Conservation (phyloP, 53 echinoderm and acorn worm genomes). For the Echinarachnius parma region DNA sequence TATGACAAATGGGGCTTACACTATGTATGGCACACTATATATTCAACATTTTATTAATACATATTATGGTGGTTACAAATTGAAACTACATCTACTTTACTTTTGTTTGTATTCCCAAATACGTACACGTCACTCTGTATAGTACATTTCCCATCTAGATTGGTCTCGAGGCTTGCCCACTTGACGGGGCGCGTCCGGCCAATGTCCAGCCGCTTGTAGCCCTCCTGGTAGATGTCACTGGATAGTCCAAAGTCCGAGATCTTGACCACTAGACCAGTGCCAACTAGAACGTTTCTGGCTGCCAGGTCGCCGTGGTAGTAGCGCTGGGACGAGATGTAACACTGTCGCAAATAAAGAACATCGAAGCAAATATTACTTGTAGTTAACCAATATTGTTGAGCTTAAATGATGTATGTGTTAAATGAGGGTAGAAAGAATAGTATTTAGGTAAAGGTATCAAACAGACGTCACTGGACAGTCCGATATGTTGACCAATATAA, state of each 20-base stretch:
- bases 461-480: too few species aligned
- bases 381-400: too few species aligned
- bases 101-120: neutral
- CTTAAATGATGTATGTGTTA: too few species aligned
- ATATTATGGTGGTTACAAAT: too few species aligned
- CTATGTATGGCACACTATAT: too few species aligned
- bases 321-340: constrained; percentile 40
- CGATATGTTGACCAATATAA: too few species aligned
- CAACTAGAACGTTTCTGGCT: constrained; percentile 53
- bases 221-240: constrained; percentile 54
- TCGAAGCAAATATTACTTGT: too few species aligned
- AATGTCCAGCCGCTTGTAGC: constrained; percentile 37
- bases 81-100: neutral
- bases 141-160: constrained; percentile 45
- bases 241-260: constrained; percentile 61
- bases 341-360: too few species aligned
- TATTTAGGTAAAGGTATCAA: too few species aligned
- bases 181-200: constrained; percentile 42
- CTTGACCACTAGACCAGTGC: constrained; percentile 36
- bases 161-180: constrained; percentile 68
- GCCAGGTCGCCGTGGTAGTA: constrained; percentile 68
- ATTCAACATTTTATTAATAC: too few species aligned
- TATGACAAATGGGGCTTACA: too few species aligned
- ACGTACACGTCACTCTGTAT: constrained; percentile 64
- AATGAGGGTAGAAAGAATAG: too few species aligned